These are phyloP conservation scores for Horisme vitalbata DNA, from an alignment of 2,888 invertebrate species.

Conservation along the genomic window DNA sequence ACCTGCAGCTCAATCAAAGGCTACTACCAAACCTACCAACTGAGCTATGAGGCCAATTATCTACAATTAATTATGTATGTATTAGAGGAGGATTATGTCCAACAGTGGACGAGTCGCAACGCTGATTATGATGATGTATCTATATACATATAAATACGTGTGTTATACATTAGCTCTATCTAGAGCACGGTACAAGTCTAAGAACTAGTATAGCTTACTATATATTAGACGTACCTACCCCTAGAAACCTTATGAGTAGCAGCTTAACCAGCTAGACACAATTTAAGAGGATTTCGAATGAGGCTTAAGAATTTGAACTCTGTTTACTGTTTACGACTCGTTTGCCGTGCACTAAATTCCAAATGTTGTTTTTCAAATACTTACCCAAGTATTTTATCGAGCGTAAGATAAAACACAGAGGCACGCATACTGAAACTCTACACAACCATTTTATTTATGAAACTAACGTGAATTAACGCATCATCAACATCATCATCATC, in stretches of 20 bases:
- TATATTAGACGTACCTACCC: slow-evolving; percentile 8
- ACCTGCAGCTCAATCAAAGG: too few relatives aligned
- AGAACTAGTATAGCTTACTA: slow-evolving; percentile 7
- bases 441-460: too few relatives aligned
- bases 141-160: too few relatives aligned
- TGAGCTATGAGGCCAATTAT: too few relatives aligned
- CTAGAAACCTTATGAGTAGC: slow-evolving; percentile 20
- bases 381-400: neutral
- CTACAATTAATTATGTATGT: too few relatives aligned
- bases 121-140: too few relatives aligned
- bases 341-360: neutral
- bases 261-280: slow-evolving; percentile 19
- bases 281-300: slow-evolving; percentile 31
- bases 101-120: too few relatives aligned
- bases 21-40: too few relatives aligned
- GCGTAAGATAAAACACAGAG: neutral
- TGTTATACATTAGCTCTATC: neutral
- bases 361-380: neutral
- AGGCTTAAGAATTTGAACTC: slow-evolving; percentile 26
- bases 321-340: slow-evolving; percentile 6
- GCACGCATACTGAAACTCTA: too few relatives aligned
- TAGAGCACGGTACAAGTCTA: slow-evolving; percentile 1
- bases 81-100: too few relatives aligned
- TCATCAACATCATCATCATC: too few relatives aligned
- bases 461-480: too few relatives aligned